phyloP scores from a whole-genome alignment of 35 echinoderm and acorn worm genomes.

The Lytechinus pictus region DNA sequence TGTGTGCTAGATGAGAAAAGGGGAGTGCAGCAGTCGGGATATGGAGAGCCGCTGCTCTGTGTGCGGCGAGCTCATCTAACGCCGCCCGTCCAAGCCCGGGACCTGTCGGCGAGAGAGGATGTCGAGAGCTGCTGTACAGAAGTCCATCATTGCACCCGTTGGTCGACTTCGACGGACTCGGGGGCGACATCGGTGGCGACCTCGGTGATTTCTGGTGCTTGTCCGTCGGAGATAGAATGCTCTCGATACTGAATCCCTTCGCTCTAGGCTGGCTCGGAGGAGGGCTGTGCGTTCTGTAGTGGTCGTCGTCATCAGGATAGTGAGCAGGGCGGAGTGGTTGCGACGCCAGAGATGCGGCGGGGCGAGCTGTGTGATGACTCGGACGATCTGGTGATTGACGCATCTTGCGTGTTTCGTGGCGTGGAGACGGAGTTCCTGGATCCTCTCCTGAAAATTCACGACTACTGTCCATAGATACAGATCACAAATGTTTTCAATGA shows the following conservation, averaged over 20 bases:
- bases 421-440: slow-evolving; percentile 21
- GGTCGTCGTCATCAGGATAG: not conserved
- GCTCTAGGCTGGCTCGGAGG: not conserved
- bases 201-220: slow-evolving; percentile 40
- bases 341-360: not conserved
- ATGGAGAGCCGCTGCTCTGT: slow-evolving; percentile 30
- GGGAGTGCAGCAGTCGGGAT: slow-evolving; percentile 28
- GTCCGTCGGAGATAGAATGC: slow-evolving; percentile 38
- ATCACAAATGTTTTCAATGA: not conserved
- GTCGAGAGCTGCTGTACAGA: not conserved
- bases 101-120: not conserved
- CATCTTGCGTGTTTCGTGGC: slow-evolving; percentile 20
- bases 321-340: not conserved
- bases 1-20: slow-evolving; percentile 19
- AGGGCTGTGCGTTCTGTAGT: not conserved
- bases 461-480: slow-evolving; percentile 27
- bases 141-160: not conserved
- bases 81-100: not conserved
- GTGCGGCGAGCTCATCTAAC: slow-evolving; percentile 32
- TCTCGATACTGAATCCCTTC: slow-evolving; percentile 43
- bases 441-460: slow-evolving; percentile 18
- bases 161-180: not conserved
- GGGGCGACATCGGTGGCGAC: not conserved
- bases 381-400: slow-evolving; percentile 20
- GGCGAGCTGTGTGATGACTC: not conserved